Evolutionary conservation across 2,113 vertebrate species (phyloP).

Genomic region (Hyla sarda): DNA sequence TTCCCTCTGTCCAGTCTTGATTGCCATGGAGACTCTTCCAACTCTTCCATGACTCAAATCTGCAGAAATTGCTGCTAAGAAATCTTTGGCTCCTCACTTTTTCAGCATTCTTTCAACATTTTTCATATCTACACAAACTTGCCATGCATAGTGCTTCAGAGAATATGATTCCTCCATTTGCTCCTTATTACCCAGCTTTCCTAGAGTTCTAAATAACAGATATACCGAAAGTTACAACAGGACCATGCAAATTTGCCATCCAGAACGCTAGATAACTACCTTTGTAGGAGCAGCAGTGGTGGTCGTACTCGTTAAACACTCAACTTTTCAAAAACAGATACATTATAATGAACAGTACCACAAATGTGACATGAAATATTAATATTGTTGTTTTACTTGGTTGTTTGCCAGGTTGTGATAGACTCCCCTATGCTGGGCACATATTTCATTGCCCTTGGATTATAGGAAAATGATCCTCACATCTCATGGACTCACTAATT

Average conservation of each 20-base stretch:
- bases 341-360: neutral
- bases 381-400: neutral
- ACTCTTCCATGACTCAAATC: too few species aligned
- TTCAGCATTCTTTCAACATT: too few species aligned
- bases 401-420: neutral
- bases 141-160: too few species aligned
- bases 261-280: neutral
- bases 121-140: too few species aligned
- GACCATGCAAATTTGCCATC: neutral
- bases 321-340: neutral
- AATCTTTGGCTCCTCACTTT: too few species aligned
- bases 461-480: conserved; percentile 12
- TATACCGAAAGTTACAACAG: neutral
- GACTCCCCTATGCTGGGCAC: neutral
- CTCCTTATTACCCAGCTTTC: too few species aligned
- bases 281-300: neutral
- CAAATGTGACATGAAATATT: neutral
- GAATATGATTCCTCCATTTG: too few species aligned
- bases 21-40: too few species aligned
- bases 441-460: conserved; percentile 14
- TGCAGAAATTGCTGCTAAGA: too few species aligned
- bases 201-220: neutral
- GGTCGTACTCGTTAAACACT: neutral
- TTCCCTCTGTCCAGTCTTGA: too few species aligned
- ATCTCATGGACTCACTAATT: conserved; percentile 12